phyloP scores from a whole-genome alignment of 2,113 vertebrate genomes.

The Mormoops blainvillei region DNA sequence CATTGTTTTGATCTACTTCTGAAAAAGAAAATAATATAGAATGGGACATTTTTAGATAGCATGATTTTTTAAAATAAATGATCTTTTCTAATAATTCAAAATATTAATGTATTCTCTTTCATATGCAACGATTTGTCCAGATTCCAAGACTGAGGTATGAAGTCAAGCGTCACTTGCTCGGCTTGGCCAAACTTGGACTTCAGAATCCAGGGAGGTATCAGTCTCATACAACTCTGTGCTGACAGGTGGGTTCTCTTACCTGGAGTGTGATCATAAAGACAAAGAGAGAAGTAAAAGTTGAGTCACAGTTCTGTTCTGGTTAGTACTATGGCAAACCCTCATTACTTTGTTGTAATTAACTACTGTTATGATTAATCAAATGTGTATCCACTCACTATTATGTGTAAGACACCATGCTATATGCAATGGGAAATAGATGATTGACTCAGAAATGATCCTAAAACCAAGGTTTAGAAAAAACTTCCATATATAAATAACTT shows the following conservation, averaged over 20 bases:
- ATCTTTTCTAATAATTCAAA: background rate
- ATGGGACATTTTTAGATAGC: background rate
- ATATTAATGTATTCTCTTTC: background rate
- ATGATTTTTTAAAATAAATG: background rate
- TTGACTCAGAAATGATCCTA: background rate
- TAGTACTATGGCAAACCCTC: background rate
- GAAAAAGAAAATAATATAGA: background rate
- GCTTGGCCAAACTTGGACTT: background rate
- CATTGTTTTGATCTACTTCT: background rate
- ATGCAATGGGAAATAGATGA: background rate
- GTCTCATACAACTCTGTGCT: background rate
- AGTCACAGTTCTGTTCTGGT: background rate
- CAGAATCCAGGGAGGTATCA: fast-evolving
- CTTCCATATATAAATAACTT: background rate
- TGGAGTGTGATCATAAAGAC: background rate
- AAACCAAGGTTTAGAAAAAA: background rate
- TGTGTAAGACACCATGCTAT: background rate
- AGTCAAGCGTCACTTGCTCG: background rate
- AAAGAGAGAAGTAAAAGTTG: background rate
- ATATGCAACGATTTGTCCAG: background rate
- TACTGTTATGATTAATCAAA: background rate
- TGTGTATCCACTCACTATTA: background rate
- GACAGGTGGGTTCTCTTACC: background rate
- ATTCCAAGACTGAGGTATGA: background rate
- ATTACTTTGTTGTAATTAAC: background rate